These are phyloP conservation scores for Hydractinia symbiolongicarpus DNA, from an alignment of 30 jellyfish, hydroid and myxozoan species.

Conservation along the genomic window DNA sequence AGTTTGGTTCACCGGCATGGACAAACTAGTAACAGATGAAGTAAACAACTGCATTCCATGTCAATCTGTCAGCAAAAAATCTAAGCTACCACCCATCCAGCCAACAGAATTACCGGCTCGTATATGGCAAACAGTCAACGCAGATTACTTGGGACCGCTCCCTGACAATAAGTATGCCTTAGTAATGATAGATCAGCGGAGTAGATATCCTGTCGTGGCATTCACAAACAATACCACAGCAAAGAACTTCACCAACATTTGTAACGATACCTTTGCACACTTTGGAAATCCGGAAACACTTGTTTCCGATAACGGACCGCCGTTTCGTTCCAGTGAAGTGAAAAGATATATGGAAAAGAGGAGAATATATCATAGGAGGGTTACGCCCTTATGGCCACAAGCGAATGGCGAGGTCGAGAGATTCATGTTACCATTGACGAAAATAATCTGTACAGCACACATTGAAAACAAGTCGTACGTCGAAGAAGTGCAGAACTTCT, in stretches of 20 bases:
- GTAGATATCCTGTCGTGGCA: conserved; percentile 14
- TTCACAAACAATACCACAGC: conserved; percentile 13
- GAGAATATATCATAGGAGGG: conserved; percentile 12
- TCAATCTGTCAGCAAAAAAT: conserved; percentile 35
- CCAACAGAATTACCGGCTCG: conserved; percentile 20
- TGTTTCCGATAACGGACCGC: conserved; percentile 30
- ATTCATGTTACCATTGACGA: conserved; percentile 9
- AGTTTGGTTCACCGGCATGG: conserved; percentile 49
- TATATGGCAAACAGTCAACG: conserved; percentile 15
- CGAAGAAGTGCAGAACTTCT: conserved; percentile 12
- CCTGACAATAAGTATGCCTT: conserved; percentile 6
- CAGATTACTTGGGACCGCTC: conserved; percentile 20
- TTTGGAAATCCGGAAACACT: conserved; percentile 13
- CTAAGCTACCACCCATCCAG: conserved; percentile 8
- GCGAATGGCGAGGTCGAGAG: conserved; percentile 24
- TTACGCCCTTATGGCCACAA: conserved; percentile 24
- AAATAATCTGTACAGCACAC: conserved; percentile 17
- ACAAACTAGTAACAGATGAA: conserved; percentile 20
- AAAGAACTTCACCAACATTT: background rate
- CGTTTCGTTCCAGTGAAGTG: background rate
- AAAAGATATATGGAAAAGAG: background rate
- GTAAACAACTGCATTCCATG: conserved; percentile 38
- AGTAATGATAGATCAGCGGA: conserved; percentile 8
- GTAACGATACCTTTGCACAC: background rate
- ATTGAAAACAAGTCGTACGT: conserved; percentile 4